Base-by-base conservation (phyloP, 2,888 invertebrate species). In the Pecten maximus region DNA sequence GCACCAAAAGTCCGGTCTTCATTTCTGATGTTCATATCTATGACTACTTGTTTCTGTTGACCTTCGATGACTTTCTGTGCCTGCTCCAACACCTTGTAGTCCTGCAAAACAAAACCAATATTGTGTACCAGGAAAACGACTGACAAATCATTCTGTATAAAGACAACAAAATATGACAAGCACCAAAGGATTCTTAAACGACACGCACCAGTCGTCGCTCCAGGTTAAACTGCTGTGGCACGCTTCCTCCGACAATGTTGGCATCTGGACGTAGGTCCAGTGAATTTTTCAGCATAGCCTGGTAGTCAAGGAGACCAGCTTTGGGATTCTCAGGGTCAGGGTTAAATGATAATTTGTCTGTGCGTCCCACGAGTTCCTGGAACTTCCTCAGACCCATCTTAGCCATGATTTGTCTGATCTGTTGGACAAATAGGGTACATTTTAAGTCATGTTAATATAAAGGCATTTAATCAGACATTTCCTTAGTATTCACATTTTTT, bases 1-100 rank as follows among this genome's bases (percentile, higher is more conserved):
- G 99, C 98, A 0, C 98, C 98, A 97, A 99, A 99, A 0, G 99
- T 98, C 89, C 99, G 97, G 96, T 98, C 98, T 96, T 98, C 98
- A 96, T 99, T 99, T 91, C 98, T 98, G 94, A 99, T 99, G 90
- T 97, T 97, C 98, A 98, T 98, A 88, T 98, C 97, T 91, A 99
- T 97, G 91, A 98, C 97, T 0, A 98, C 97, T 89, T 97, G 97
- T 48, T 97, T 97, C 92, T 98, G 97, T n/a, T 97, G 97, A 0
- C 98, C 98, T 90, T 98, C 98, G 87, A 99, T 97, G 6, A 99
- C 98, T 88, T 98, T 97, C 91, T 97, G 97, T 28, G 98, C 98
- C 90, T 95, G 97, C 95, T 98, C 98, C 89, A 98, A 98, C 92
- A 97, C 90, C 48, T 94, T 92, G 93, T 96, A 94, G 92, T 97